Base-by-base conservation (phyloP, 1,140 invertebrate species). In the Teleopsis dalmanni region DNA sequence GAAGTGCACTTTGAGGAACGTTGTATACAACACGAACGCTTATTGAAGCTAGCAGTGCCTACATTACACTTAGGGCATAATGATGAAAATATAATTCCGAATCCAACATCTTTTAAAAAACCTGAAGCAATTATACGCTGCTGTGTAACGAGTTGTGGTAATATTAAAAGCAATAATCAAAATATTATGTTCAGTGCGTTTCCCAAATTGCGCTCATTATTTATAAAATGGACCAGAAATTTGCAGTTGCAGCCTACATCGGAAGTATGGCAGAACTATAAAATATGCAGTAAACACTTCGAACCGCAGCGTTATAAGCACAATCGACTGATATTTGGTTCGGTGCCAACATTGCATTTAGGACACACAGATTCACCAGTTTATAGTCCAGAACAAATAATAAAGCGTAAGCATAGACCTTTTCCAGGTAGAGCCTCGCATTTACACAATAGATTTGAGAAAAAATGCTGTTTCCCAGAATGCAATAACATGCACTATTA, bases 1-100 rank as follows among this genome's bases (percentile, higher is more conserved):
- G 57, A 65, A 34, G 53, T 57, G 0, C 62, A 65, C 18, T 65
- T 65, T 23, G 62, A 65, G 22, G 2, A 49, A 18, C 54, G 53
- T 19, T 65, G 62, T 45, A 47, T 65, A 1, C 51, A 52, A 14
- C 27, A 14, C 3, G 22, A 35, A 3, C 38, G 37, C 5, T 43
- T 65, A 22, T 54, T 58, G 4, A 13, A 35, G 2, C 58, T 57
- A 7, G 50, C 62, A 2, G 38, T 62, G 8, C 62, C 62, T 8
- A 65, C 62, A 0, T 33, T 65, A 0, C 41, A 52, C 3, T 40
- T 65, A 34, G 62, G 62, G 0, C 58, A 65, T 6, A 34, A 43
- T 2, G 47, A 47, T 3, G 7, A 16, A 13, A 23, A 22, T 29
- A 50, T 50, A 4, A 21, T 44, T 6, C 4, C 25, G 10, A 50